Evolutionary conservation across 2,888 invertebrate species (phyloP), one percentile per base, ranked within the genome.

Genomic region (Rutpela maculata): DNA sequence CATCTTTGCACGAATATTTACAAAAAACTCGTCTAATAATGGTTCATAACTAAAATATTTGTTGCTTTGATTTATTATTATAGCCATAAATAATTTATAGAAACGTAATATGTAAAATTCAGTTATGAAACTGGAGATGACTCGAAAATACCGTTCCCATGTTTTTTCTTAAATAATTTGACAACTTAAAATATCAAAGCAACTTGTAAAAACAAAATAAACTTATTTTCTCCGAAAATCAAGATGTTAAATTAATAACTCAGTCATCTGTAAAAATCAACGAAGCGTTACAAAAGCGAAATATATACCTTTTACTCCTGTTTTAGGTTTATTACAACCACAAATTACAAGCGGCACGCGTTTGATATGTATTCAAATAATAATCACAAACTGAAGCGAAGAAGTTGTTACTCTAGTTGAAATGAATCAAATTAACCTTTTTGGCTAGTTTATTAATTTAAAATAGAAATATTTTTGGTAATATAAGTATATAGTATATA

Each of bases 251-350:
- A 50, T 50, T 50, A 50, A 50, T 50, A 50, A 50, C 7, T 50
- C 50, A 50, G 0, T 50, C 50, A 50, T n/a, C 50, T 50, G 50
- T 15, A 50, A 50, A 50, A 50, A n/a, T 50, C n/a, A 50, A 50
- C n/a, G 50, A n/a, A 50, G n/a, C n/a, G 50, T 50, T 50, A n/a
- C 50, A 50, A 50, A 50, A n/a, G n/a, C 50, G 50, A 50, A 50
- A 50, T 50, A 15, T 50, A 50, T 50, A 50, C n/a, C n/a, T n/a
- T 50, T 50, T 50, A 50, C 50, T 50, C 15, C 50, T 50, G 50
- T 50, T 50, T 50, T 50, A 50, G n/a, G n/a, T 50, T 50, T 50
- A 50, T 50, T 50, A n/a, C 50, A 50, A 50, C 50, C 50, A 50
- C 50, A 50, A 50, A 50, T 50, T 50, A 50, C 50, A 50, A 43